phyloP scores from a whole-genome alignment of 1,140 invertebrate species.

The Campodea augens region DNA sequence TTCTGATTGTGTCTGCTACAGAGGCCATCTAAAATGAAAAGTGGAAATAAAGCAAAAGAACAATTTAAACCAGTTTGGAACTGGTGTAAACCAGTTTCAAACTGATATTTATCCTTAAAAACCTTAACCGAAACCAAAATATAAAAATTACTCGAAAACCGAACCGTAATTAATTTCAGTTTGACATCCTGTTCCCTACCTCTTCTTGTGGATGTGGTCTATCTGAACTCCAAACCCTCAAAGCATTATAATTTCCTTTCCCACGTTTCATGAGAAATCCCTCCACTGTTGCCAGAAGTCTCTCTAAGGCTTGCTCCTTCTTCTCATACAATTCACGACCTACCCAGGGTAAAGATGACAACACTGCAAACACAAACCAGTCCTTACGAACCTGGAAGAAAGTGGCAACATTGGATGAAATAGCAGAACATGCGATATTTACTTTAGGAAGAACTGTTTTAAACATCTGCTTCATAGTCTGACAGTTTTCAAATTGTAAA shows the following conservation, averaged over 20 bases:
- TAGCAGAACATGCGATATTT: no score
- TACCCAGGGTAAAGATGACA: conserved; percentile 88
- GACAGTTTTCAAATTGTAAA: no score
- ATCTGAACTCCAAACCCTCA: conserved; percentile 83
- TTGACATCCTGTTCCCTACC: conserved; percentile 26
- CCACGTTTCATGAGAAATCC: conserved; percentile 83
- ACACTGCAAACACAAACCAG: conserved; percentile 90
- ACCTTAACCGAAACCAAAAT: no score
- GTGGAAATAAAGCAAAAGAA: not conserved
- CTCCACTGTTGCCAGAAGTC: conserved; percentile 79
- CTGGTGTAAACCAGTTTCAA: no score
- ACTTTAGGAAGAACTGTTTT: no score
- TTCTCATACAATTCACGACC: conserved; percentile 92
- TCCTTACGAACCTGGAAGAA: conserved; percentile 53
- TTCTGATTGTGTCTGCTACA: no score
- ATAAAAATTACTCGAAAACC: no score
- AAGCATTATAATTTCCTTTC: conserved; percentile 73
- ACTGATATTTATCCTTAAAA: no score
- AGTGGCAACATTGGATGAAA: not conserved
- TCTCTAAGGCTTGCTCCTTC: conserved; percentile 82
- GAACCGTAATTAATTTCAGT: not conserved
- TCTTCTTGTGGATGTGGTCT: conserved; percentile 93
- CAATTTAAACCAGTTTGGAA: no score
- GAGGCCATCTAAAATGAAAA: no score
- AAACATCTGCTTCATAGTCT: no score